Evolutionary conservation across 2,797 vertebrate species (phyloP).

Genomic region (Chloroceryle amazona): DNA sequence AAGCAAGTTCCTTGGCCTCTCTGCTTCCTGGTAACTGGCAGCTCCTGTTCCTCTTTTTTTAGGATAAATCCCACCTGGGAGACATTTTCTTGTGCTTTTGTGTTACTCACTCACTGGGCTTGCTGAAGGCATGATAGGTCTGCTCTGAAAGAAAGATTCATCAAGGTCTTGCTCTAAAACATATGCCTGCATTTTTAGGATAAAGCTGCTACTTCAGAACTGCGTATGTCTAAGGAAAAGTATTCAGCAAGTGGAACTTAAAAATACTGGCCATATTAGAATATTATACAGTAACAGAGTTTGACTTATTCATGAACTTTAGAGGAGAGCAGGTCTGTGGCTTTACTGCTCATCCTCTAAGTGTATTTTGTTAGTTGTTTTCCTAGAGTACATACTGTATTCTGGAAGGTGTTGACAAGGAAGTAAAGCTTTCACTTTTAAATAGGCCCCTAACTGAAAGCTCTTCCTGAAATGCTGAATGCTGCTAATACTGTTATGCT

Average conservation of each 20-base stretch:
- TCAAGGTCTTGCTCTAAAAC: neutral
- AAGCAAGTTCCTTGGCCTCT: neutral
- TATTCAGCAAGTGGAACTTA: neutral
- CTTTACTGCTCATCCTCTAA: neutral
- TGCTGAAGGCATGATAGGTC: neutral
- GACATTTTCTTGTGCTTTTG: neutral
- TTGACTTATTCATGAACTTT: neutral
- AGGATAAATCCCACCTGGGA: neutral
- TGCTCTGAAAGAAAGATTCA: neutral
- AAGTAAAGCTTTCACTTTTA: constrained; percentile 6
- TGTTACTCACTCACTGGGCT: neutral
- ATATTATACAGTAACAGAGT: neutral
- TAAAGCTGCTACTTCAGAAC: neutral
- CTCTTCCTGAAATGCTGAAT: neutral
- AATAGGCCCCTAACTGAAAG: neutral
- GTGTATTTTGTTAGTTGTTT: neutral
- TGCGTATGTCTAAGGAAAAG: neutral
- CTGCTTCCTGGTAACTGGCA: neutral
- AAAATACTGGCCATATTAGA: neutral
- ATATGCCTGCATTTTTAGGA: neutral
- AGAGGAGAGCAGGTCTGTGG: neutral
- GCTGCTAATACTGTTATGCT: neutral
- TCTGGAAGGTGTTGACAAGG: neutral
- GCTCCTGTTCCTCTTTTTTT: neutral
- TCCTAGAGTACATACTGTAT: neutral